phyloP scores from a whole-genome alignment of 2,113 vertebrate species.

The Polypterus senegalus region DNA sequence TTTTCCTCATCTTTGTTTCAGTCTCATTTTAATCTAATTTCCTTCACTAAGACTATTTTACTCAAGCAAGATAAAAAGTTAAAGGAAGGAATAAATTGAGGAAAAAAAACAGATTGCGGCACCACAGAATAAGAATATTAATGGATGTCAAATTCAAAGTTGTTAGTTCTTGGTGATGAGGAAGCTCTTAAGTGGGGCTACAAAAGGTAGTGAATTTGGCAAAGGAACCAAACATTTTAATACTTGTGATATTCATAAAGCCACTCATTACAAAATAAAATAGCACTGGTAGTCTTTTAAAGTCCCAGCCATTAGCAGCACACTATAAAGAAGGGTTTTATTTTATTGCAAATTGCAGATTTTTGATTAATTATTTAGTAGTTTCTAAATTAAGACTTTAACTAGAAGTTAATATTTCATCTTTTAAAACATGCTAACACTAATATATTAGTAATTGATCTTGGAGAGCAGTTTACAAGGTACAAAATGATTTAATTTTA shows the following conservation, averaged over 20 bases:
- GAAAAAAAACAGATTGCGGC: conserved; percentile 5
- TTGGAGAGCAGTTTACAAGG: no score
- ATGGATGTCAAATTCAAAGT: conserved; percentile 1
- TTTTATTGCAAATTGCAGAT: no score
- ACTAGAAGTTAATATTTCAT: no score
- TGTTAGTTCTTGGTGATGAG: conserved; percentile 1
- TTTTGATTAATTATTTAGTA: no score
- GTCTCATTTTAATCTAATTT: conserved; percentile 21
- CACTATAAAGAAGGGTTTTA: no score
- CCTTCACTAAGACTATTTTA: conserved; percentile 1
- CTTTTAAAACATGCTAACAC: conserved; percentile 41
- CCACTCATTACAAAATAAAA: no score
- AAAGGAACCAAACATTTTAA: neutral
- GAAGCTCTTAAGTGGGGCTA: conserved; percentile 1
- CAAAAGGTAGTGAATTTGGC: conserved; percentile 17
- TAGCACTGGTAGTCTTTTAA: no score
- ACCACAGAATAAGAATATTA: conserved; percentile 11
- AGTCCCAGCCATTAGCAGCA: no score
- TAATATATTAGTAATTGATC: conserved; percentile 1
- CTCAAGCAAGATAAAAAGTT: no score
- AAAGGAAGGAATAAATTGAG: conserved; percentile 11
- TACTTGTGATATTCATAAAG: no score
- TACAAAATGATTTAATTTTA: no score
- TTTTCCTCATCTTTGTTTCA: conserved; percentile 24
- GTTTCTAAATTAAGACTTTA: no score